These are phyloP conservation scores for Anthoscopus minutus DNA, from an alignment of 2,113 vertebrate genomes.

Conservation along the genomic window DNA sequence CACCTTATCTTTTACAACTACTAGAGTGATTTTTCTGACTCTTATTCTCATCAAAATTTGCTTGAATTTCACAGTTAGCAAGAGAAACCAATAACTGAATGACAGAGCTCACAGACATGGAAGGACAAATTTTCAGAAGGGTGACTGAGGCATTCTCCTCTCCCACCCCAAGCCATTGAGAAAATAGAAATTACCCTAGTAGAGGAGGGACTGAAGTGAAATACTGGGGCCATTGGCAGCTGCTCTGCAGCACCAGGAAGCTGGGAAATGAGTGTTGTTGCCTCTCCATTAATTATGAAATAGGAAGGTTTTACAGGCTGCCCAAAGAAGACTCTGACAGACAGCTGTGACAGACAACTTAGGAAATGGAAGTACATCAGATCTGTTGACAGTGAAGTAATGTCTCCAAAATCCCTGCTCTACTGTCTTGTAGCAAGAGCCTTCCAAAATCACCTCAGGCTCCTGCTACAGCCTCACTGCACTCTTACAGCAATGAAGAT, in stretches of 20 bases:
- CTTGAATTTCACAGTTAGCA: not conserved
- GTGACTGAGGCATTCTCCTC: accelerated
- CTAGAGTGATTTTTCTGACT: not conserved
- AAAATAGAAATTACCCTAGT: not conserved
- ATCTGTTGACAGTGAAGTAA: slow-evolving; percentile 63
- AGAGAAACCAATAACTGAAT: not conserved
- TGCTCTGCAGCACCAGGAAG: not conserved
- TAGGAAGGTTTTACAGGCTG: slow-evolving; percentile 32
- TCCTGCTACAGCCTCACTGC: not conserved
- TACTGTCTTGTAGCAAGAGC: not conserved
- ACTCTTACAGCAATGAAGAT: not conserved
- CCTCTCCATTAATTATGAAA: not conserved
- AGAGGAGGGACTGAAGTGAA: not conserved
- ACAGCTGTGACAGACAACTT: slow-evolving; percentile 21
- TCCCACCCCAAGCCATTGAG: not conserved
- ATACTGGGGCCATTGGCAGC: not conserved
- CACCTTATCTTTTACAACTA: not conserved
- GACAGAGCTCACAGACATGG: not conserved
- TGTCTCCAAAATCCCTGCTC: slow-evolving; percentile 52
- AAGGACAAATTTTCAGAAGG: not conserved
- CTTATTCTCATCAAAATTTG: not conserved
- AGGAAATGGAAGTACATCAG: slow-evolving; percentile 45
- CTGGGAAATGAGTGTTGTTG: slow-evolving; percentile 11
- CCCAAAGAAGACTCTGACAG: slow-evolving; percentile 37
- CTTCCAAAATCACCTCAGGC: not conserved